phyloP scores from a whole-genome alignment of 2,888 invertebrate genomes.

The Dione juno region DNA sequence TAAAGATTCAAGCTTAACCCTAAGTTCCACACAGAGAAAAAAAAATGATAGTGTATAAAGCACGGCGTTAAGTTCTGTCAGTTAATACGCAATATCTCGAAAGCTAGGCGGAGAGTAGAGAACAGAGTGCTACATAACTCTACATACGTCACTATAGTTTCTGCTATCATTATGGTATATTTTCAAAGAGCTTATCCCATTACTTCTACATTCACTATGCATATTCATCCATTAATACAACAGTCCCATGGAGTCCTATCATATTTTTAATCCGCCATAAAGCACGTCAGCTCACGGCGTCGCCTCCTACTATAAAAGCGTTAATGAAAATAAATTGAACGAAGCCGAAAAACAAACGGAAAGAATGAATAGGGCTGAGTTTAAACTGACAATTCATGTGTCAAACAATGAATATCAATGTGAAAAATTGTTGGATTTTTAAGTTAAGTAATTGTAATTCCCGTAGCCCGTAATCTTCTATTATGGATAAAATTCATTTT shows the following conservation, averaged over 20 bases:
- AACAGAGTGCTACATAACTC: no score
- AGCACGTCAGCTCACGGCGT: constrained; percentile 53
- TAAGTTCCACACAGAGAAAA: no score
- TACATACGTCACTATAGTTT: no score
- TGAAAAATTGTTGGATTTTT: not conserved
- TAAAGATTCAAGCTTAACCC: no score
- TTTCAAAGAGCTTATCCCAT: no score
- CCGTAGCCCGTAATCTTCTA: no score
- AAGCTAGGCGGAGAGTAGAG: no score
- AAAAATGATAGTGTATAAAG: no score
- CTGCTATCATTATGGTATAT: no score
- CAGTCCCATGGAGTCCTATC: constrained; percentile 35
- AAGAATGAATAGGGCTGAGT: constrained; percentile 48
- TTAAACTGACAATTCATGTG: constrained; percentile 34
- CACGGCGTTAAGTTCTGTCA: no score
- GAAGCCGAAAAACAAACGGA: constrained; percentile 61
- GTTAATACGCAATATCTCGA: no score
- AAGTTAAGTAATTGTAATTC: not conserved
- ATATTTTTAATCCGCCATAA: constrained; percentile 53
- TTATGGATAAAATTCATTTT: no score
- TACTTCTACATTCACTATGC: not conserved
- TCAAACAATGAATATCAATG: not conserved
- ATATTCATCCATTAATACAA: constrained; percentile 17
- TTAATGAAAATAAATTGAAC: constrained; percentile 79
- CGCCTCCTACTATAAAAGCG: constrained; percentile 55